A percentile compares a stretch with the other conserved stretches of the same genome.
Evolutionary conservation across 2,113 vertebrate species (phyloP).

Genomic region (Syrmaticus mikado): DNA sequence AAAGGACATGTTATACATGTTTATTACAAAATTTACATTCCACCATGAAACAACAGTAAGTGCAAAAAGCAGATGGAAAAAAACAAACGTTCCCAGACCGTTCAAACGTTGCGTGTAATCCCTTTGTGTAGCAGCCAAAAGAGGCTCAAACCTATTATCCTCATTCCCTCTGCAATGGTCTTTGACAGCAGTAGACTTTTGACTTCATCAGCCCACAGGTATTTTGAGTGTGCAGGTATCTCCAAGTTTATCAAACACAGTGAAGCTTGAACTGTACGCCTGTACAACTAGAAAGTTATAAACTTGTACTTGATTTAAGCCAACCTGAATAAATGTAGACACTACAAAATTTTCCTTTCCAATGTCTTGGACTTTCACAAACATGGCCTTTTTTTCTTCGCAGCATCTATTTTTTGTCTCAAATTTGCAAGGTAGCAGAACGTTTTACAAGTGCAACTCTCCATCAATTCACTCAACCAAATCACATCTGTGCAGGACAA

Average conservation of each 20-base stretch:
- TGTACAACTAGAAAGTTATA: not conserved
- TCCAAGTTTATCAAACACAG: not conserved
- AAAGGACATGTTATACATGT: conserved; percentile 56
- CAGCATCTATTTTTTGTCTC: not conserved
- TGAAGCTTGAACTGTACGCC: not conserved
- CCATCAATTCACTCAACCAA: not conserved
- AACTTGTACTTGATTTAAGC: not conserved
- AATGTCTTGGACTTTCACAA: not conserved
- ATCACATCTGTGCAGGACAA: not conserved
- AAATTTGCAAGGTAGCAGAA: not conserved
- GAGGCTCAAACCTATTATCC: not conserved
- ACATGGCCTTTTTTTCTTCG: not conserved
- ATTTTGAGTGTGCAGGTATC: not conserved
- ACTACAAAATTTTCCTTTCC: not conserved
- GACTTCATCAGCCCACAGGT: not conserved
- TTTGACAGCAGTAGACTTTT: not conserved
- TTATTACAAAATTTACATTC: conserved; percentile 78
- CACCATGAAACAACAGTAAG: conserved; percentile 61
- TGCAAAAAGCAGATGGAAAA: conserved; percentile 66
- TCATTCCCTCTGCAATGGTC: not conserved
- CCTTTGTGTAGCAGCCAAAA: not conserved
- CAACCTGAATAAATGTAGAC: not conserved
- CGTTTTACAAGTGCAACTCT: not conserved
- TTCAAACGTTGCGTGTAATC: not conserved
- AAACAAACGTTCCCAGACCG: not conserved